Base-by-base conservation (phyloP, 2,888 invertebrate genomes). In the Xestobium rufovillosum region DNA sequence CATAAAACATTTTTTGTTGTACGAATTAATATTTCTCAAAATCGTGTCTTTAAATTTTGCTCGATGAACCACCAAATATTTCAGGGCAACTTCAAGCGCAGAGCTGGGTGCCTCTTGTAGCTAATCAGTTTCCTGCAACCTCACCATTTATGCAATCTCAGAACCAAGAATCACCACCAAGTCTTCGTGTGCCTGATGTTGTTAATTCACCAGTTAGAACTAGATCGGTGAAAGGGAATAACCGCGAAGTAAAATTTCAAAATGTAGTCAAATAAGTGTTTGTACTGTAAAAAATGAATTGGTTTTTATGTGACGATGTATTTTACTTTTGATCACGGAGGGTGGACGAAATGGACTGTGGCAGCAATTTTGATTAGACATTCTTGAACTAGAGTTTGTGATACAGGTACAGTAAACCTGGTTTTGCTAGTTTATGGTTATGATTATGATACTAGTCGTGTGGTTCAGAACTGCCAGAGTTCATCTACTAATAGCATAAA, bases 51-150 rank as follows among this genome's bases (percentile, higher is more conserved):
- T 19, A 19, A 19, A n/a, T 19, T n/a, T n/a, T n/a, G n/a, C n/a
- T n/a, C n/a, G n/a, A n/a, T n/a, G n/a, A n/a, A n/a, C n/a, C n/a
- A n/a, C n/a, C n/a, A n/a, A n/a, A n/a, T n/a, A n/a, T n/a, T n/a
- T n/a, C n/a, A n/a, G 28, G 53, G 26, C 75, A 75, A 31, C 70
- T 74, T 52, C 69, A 71, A 38, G 62, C 66, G 42, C 72, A 71
- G 50, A 68, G 70, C 48, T 83, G 81, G 81, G 72, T 77, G 39
- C 83, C 83, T 3, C 61, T 82, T 42, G 76, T 80, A 31, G 82
- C 82, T 15, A 80, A 76, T 39, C 83, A 83, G 62, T 83, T 83
- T 58, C 76, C 81, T 11, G 71, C 72, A 13, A 72, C 73, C 44
- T 83, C 80, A 30, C 83, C 83, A 35, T 83, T 83, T 65, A 57